These are phyloP conservation scores for Anguilla megastoma DNA, from an alignment of 2,797 vertebrate species.

Conservation along the genomic window DNA sequence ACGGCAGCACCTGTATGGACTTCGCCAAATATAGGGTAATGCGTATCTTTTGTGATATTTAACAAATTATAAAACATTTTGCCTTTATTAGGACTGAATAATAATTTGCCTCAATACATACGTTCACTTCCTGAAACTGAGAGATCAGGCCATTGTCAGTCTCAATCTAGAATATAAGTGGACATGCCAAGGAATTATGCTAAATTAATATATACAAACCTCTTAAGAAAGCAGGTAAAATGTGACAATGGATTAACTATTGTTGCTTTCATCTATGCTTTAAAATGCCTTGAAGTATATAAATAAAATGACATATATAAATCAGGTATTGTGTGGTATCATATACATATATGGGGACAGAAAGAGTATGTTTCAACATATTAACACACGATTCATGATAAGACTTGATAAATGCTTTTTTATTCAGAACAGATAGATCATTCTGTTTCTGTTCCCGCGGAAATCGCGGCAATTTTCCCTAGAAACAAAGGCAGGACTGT, in stretches of 20 bases:
- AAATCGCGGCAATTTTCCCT: constrained; percentile 36
- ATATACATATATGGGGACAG: not conserved
- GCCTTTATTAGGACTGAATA: not conserved
- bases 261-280: not conserved
- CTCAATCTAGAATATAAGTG: not conserved
- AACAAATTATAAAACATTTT: constrained; percentile 10
- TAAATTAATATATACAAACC: not conserved
- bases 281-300: not conserved
- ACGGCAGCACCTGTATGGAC: not conserved
- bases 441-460: constrained; percentile 18
- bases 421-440: constrained; percentile 6
- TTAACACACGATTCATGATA: not conserved
- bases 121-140: not conserved
- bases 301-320: not conserved
- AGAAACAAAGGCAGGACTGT: constrained; percentile 34
- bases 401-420: not conserved
- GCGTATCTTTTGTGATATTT: not conserved
- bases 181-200: no score
- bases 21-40: not conserved
- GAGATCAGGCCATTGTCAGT: not conserved
- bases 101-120: not conserved
- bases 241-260: not conserved
- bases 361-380: not conserved
- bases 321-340: not conserved
- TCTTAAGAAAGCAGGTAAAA: not conserved